Evolutionary conservation across 1,140 invertebrate genomes (phyloP), one percentile per base, ranked within the genome.

Genomic region (Papilio machaon): DNA sequence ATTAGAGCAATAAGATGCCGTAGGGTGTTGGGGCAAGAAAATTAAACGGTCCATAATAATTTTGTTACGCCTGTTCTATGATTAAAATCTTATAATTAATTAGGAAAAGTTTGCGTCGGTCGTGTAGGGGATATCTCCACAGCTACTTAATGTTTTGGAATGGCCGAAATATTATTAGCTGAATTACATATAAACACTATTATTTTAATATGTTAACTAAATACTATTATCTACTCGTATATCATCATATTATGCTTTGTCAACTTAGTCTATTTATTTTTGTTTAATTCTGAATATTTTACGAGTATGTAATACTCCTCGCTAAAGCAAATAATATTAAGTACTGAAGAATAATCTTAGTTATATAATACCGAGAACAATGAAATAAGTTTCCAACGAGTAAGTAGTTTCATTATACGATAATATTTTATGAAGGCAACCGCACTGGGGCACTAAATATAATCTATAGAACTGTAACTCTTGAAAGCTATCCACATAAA

Each of bases 41-140:
- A 94, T 94, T 94, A 94, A 94, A 91, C 92, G 90, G 87, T 86
- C 92, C 89, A 93, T 94, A 91, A 93, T 92, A 92, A 94, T 93
- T 93, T 91, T 81, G 90, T 90, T 90, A 91, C 87, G 91, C 88
- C 89, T 91, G 91, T 87, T 88, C 85, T 87, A 90, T 93, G 93
- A 94, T 94, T 93, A 93, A 94, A 93, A 94, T 92, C 90, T 92
- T 90, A 85, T 90, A 91, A 94, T 94, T 94, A 93, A 94, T 94
- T 92, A 92, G 87, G 85, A 89, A 91, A 93, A 93, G 82, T 92
- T 93, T 85, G 80, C 80, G 79, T 83, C 75, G 81, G 70, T 54
- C 67, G 82, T 84, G 86, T 89, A 84, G 86, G 85, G 89, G 86
- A 84, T 88, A 81, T 47, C 81, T 76, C 80, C 82, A 6, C 38